These are phyloP conservation scores for Phaetusa simplex DNA, from an alignment of 2,113 vertebrate species.

Conservation along the genomic window DNA sequence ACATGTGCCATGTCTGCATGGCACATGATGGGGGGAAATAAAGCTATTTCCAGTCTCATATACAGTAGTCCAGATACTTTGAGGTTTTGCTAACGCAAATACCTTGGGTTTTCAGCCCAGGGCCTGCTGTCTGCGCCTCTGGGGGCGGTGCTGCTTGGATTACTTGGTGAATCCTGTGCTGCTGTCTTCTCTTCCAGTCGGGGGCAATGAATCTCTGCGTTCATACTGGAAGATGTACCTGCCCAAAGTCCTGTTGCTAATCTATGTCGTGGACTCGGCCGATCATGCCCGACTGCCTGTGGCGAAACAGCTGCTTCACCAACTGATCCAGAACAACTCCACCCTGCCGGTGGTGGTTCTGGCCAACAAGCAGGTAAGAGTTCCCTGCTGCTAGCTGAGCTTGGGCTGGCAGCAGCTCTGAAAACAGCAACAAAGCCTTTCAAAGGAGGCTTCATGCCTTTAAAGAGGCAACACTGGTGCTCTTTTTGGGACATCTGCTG, in stretches of 20 bases:
- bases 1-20: background rate
- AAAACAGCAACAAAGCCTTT: background rate
- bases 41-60: background rate
- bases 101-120: background rate
- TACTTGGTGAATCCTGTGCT: background rate
- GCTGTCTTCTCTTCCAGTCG: slow-evolving; percentile 77
- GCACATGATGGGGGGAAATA: background rate
- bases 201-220: slow-evolving; percentile 84
- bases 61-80: background rate
- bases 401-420: background rate
- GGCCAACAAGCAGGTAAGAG: slow-evolving; percentile 94
- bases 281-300: slow-evolving; percentile 80
- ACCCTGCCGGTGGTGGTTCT: slow-evolving; percentile 87
- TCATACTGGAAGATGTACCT: slow-evolving; percentile 87
- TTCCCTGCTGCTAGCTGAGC: background rate
- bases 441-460: background rate
- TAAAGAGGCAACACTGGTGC: background rate
- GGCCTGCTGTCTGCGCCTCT: background rate
- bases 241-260: slow-evolving; percentile 80
- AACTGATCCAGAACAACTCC: slow-evolving; percentile 77
- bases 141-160: background rate
- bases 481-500: background rate
- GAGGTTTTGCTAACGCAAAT: background rate
- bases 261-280: slow-evolving; percentile 91
- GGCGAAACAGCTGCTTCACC: slow-evolving; percentile 85